phyloP scores from a whole-genome alignment of 2,888 invertebrate species.

The Sthenelais limicola region DNA sequence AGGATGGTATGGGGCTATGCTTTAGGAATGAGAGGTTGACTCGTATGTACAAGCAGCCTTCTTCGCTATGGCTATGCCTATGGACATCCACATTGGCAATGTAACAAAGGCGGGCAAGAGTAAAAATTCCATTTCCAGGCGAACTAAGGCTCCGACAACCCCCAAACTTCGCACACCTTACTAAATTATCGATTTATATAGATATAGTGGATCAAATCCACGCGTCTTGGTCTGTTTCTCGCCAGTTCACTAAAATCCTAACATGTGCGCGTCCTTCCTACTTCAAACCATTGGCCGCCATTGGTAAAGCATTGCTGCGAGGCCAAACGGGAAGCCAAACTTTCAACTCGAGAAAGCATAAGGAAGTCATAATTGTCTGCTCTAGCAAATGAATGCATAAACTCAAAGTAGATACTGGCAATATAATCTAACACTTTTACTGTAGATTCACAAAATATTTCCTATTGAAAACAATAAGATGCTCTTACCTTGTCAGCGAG shows the following conservation, averaged over 20 bases:
- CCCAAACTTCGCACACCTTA: slow-evolving; percentile 34
- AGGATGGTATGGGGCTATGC: slow-evolving; percentile 39
- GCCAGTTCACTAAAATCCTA: slow-evolving; percentile 1
- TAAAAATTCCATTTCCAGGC: slow-evolving; percentile 33
- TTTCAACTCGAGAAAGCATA: slow-evolving; percentile 27
- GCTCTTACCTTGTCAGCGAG: no score
- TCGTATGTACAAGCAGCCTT: slow-evolving; percentile 42
- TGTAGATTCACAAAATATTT: no score
- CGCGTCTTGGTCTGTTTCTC: no score
- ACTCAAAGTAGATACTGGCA: no score
- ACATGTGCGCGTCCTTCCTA: slow-evolving; percentile 29
- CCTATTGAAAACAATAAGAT: no score
- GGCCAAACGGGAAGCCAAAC: slow-evolving; percentile 16
- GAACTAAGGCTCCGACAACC: slow-evolving; percentile 26
- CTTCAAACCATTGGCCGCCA: slow-evolving; percentile 38
- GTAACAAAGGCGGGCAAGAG: slow-evolving; percentile 48
- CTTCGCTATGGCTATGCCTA: slow-evolving; percentile 25
- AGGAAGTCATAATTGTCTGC: neutral
- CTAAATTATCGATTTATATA: neutral
- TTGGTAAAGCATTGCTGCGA: slow-evolving; percentile 31
- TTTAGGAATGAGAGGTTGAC: slow-evolving; percentile 42
- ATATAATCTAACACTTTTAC: no score
- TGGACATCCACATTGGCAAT: slow-evolving; percentile 43
- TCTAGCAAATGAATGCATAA: slow-evolving; percentile 17
- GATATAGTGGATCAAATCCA: neutral